Conservation (phyloP, 2,888 invertebrate genomes). For the Nomada flava region DNA sequence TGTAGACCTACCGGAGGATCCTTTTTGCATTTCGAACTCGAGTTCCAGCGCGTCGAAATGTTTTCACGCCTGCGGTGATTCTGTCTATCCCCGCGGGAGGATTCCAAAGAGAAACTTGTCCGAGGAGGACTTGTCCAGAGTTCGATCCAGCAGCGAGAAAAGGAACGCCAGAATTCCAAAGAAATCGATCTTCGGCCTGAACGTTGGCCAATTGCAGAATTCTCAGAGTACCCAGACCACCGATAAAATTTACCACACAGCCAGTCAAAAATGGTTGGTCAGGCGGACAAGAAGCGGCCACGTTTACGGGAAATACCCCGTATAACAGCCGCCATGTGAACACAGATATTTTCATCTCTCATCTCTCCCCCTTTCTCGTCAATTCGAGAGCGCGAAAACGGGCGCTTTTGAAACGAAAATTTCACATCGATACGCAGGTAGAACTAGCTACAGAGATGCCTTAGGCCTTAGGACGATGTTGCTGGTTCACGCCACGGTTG, state of each 20-base stretch:
- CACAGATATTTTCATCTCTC: background rate
- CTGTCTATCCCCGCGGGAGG: background rate
- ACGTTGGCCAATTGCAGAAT: constrained; percentile 44
- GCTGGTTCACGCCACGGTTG: background rate
- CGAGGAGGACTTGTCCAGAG: constrained; percentile 30
- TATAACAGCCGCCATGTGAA: constrained; percentile 37
- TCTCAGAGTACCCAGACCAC: constrained; percentile 70
- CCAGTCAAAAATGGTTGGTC: constrained; percentile 68
- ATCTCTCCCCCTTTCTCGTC: background rate
- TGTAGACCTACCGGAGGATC: constrained; percentile 25
- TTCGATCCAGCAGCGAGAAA: background rate
- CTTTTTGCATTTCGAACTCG: constrained; percentile 6
- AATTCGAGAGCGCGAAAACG: background rate
- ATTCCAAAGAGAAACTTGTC: constrained; percentile 33
- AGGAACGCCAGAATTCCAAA: constrained; percentile 15
- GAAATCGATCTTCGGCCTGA: constrained; percentile 37
- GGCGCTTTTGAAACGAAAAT: background rate
- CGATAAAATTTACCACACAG: constrained; percentile 46
- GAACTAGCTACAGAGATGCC: background rate
- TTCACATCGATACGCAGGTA: background rate
- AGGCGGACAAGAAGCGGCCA: constrained; percentile 77
- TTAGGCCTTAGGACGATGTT: background rate
- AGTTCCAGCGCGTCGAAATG: constrained; percentile 10
- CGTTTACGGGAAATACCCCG: constrained; percentile 76
- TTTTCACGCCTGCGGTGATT: constrained; percentile 50